Evolutionary conservation across 1,140 invertebrate genomes (phyloP), one percentile per base, ranked within the genome.

Genomic region (Halesus radiatus): DNA sequence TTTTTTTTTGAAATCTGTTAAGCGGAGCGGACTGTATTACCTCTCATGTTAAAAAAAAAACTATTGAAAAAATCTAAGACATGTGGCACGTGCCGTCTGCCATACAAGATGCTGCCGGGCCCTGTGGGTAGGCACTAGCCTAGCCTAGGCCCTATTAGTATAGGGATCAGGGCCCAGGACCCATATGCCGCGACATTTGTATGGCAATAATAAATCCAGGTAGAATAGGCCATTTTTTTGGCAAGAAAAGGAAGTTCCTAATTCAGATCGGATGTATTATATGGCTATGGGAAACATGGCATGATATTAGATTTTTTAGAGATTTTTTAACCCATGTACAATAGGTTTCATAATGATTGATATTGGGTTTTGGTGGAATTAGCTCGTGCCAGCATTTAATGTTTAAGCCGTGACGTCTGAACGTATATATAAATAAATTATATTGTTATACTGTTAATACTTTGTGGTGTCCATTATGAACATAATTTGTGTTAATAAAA

Each of bases 21-120:
- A 75, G 2, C 60, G 72, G 37, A 64, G 76, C 80, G 70, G 62
- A 78, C 68, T 74, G 32, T 62, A 78, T 56, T n/a, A 45, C 53
- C 45, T 54, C 0, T 74, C 29, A 56, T 56, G 29, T 54, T 23
- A 26, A 56, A 73, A 56, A 73, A 74, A 74, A 74, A 56, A 74
- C 70, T 10, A 18, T 26, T 53, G 70, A 56, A 74, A 82, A 82
- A 82, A 79, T 64, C 60, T 77, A 73, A 79, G 81, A 82, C 81
- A 82, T 82, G 78, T 82, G 81, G 81, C 81, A 82, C 81, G 81
- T 79, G 81, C 81, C 78, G 52, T 20, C 29, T 70, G 66, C 77
- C 58, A 76, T 70, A 76, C 64, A 45, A 73, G 80, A 53, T 26
- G 23, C 76, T 52, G 16, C 64, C 64, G 7, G 20, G 15, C 23